Percentiles rank a stretch among this genome's conserved stretches.
Evolutionary conservation across 2,113 vertebrate genomes (phyloP).

Genomic region (Dryoscopus gambensis): DNA sequence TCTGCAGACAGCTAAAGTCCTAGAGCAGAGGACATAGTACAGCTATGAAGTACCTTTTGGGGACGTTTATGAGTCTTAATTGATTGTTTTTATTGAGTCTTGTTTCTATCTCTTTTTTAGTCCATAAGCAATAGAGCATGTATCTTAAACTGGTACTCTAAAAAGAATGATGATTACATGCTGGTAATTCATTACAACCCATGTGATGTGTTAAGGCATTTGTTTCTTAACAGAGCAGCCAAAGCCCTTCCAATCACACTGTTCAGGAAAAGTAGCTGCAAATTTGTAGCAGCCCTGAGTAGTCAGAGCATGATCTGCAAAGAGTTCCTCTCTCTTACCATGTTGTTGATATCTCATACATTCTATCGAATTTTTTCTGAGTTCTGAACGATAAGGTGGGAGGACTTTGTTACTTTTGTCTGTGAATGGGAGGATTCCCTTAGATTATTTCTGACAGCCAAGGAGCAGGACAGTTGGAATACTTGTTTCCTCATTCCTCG

Average conservation of each 20-base stretch:
- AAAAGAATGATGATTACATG: not conserved
- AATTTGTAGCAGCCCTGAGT: not conserved
- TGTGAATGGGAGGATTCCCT: not conserved
- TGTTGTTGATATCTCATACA: not conserved
- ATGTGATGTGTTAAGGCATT: not conserved
- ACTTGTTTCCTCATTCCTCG: not conserved
- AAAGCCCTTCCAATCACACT: not conserved
- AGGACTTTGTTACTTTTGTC: not conserved
- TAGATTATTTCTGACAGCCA: not conserved
- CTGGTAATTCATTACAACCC: not conserved
- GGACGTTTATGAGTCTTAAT: not conserved
- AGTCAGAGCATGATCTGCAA: not conserved
- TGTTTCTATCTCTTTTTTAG: not conserved
- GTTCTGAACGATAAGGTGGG: not conserved
- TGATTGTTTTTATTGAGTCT: not conserved
- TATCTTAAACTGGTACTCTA: not conserved
- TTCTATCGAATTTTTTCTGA: not conserved
- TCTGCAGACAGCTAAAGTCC: not conserved
- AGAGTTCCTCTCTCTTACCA: not conserved
- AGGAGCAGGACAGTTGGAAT: not conserved
- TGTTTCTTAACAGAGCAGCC: not conserved
- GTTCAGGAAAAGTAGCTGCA: not conserved
- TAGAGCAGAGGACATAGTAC: not conserved
- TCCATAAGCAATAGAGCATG: not conserved
- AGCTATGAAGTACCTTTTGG: not conserved